A percentile compares a stretch with the other conserved stretches of the same genome.
These are phyloP conservation scores for Strigamia transsilvanica DNA, from an alignment of 2,888 invertebrate species.

Conservation along the genomic window DNA sequence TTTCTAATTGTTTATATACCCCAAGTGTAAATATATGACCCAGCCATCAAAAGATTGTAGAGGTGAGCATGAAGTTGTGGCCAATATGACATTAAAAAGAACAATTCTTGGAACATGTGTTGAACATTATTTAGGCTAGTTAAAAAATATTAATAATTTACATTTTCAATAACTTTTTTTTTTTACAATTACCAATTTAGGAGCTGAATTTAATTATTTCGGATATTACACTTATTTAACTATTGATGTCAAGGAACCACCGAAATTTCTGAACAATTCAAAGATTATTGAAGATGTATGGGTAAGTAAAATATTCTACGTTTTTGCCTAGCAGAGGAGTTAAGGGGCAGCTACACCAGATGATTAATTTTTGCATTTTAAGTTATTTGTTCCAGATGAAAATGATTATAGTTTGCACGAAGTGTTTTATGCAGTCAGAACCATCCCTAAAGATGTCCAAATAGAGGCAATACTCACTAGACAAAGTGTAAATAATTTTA, in stretches of 20 bases:
- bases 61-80: background rate
- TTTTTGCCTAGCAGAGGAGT: background rate
- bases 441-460: constrained; percentile 1
- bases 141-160: background rate
- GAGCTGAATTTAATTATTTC: constrained; percentile 7
- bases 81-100: constrained; percentile 12
- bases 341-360: background rate
- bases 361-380: background rate
- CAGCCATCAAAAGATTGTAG: constrained; percentile 6
- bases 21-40: constrained; percentile 17
- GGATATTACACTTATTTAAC: constrained; percentile 18
- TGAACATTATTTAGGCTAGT: constrained; percentile 1
- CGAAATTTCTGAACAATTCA: background rate
- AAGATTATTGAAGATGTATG: background rate
- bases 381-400: background rate
- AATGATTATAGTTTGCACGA: background rate
- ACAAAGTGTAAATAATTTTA: background rate
- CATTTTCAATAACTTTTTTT: background rate
- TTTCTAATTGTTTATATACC: background rate
- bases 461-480: background rate
- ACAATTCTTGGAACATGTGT: constrained; percentile 9
- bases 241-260: background rate
- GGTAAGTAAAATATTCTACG: background rate
- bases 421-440: background rate
- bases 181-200: background rate